Evolutionary conservation across 2,888 invertebrate genomes (phyloP).

Genomic region (Eupithecia pulchellata): DNA sequence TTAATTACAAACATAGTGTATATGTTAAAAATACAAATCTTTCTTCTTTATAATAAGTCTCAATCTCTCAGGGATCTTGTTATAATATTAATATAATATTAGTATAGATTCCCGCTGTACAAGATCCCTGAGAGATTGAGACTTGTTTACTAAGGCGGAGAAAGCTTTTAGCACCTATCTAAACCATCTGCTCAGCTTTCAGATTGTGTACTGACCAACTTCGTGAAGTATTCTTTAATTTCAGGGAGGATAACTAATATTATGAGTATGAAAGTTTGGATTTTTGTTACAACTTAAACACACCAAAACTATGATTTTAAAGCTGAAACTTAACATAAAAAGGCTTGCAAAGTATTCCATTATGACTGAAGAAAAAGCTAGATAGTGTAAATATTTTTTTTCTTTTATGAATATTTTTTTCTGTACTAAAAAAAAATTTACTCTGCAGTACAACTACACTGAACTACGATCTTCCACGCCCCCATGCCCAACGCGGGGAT

Average conservation of each 20-base stretch:
- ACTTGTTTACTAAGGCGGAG: conserved; percentile 3
- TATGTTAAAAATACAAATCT: too few relatives aligned
- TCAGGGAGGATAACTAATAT: not conserved
- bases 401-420: too few relatives aligned
- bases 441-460: too few relatives aligned
- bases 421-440: too few relatives aligned
- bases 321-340: not conserved
- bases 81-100: too few relatives aligned
- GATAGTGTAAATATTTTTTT: too few relatives aligned
- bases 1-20: too few relatives aligned
- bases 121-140: not conserved
- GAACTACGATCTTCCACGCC: too few relatives aligned
- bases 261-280: not conserved
- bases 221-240: not conserved
- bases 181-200: conserved; percentile 4
- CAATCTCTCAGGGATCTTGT: too few relatives aligned
- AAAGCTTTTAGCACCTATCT: conserved; percentile 12
- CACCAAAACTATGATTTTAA: not conserved
- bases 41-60: too few relatives aligned
- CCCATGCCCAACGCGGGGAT: too few relatives aligned
- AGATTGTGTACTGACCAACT: not conserved
- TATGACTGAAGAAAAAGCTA: not conserved
- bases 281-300: not conserved
- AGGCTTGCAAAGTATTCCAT: not conserved
- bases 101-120: not conserved